Conservation (phyloP, 2,113 vertebrate species). For the Halcyon senegalensis region DNA sequence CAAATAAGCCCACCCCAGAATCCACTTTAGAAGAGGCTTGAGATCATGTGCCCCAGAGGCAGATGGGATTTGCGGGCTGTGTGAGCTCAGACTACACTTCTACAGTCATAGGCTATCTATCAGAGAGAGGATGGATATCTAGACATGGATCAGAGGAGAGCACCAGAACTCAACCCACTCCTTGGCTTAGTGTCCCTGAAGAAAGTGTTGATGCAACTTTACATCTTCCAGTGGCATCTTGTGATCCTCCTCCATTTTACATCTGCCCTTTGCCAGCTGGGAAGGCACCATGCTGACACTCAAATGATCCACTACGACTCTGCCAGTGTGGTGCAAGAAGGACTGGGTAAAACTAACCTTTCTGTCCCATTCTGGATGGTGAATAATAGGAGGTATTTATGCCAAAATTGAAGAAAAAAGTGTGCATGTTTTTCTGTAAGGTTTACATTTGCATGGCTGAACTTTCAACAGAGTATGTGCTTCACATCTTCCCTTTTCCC, state of each 20-base stretch:
- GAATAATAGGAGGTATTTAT: not conserved
- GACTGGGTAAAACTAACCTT: not conserved
- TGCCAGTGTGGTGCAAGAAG: not conserved
- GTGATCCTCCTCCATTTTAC: not conserved
- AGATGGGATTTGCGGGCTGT: constrained; percentile 29
- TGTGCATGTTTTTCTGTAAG: not conserved
- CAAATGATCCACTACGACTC: not conserved
- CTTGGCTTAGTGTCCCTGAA: not conserved
- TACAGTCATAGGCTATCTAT: not conserved
- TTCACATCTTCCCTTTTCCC: not conserved
- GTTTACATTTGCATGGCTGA: not conserved
- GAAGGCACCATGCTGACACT: not conserved
- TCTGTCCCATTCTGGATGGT: not conserved
- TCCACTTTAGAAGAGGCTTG: constrained; percentile 26
- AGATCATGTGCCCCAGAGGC: constrained; percentile 37
- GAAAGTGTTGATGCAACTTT: not conserved
- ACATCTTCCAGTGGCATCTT: not conserved
- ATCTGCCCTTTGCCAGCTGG: not conserved
- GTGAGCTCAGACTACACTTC: not conserved
- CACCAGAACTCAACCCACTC: constrained; percentile 14
- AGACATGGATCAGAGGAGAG: constrained; percentile 13
- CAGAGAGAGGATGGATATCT: constrained; percentile 2
- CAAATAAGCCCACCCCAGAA: constrained; percentile 54
- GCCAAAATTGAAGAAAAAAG: not conserved
- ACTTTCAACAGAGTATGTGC: not conserved